phyloP scores from a whole-genome alignment of 2,888 invertebrate species.

The Heteromyza rotundicornis region DNA sequence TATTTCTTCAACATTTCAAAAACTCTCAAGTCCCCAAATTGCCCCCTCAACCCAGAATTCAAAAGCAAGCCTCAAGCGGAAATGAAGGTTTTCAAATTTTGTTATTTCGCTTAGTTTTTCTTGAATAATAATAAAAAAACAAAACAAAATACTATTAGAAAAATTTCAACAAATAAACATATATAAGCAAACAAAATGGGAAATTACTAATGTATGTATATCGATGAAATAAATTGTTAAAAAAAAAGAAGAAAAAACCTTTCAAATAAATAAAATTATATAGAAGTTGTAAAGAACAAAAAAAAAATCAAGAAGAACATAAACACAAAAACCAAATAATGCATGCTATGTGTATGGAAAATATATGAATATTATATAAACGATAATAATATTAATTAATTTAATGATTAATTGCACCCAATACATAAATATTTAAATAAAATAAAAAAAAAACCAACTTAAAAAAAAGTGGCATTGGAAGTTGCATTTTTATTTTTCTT shows the following conservation, averaged over 20 bases:
- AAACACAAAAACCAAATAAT: slow-evolving; percentile 31
- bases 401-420: slow-evolving; percentile 61
- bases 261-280: too few relatives aligned
- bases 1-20: too few relatives aligned
- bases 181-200: slow-evolving; percentile 10
- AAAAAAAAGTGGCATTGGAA: too few relatives aligned
- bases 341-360: slow-evolving; percentile 41
- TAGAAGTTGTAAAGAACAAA: too few relatives aligned
- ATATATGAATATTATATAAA: slow-evolving; percentile 57
- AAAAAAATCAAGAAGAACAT: too few relatives aligned
- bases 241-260: slow-evolving; percentile 10
- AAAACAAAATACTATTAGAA: background rate
- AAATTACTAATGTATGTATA: slow-evolving; percentile 18
- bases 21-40: too few relatives aligned
- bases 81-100: too few relatives aligned
- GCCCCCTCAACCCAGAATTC: too few relatives aligned
- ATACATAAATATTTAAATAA: slow-evolving; percentile 57
- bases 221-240: slow-evolving; percentile 5
- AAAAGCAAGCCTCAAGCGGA: too few relatives aligned
- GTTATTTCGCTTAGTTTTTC: too few relatives aligned
- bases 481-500: too few relatives aligned
- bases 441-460: slow-evolving; percentile 40
- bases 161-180: slow-evolving; percentile 2
- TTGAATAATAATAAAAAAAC: too few relatives aligned
- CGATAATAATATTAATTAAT: slow-evolving; percentile 58